Conservation (phyloP, 2,888 invertebrate species). For the Achlya flavicornis region DNA sequence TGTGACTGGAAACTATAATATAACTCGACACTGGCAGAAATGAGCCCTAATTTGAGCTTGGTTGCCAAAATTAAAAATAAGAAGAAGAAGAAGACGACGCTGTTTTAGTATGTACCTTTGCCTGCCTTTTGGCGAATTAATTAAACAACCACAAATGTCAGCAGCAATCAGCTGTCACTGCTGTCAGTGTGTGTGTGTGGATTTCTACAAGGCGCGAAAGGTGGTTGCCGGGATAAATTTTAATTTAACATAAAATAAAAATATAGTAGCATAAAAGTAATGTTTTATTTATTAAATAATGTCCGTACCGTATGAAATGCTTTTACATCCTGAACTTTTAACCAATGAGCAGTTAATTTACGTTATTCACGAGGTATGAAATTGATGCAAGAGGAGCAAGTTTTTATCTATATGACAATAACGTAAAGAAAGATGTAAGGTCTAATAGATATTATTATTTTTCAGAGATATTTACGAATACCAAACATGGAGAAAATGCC, state of each 20-base stretch:
- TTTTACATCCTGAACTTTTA: conserved; percentile 76
- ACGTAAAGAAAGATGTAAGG: not conserved
- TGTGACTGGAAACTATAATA: too few species aligned
- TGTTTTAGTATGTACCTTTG: too few species aligned
- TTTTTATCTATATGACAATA: conserved; percentile 15
- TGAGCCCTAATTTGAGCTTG: too few species aligned
- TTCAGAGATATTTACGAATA: conserved; percentile 68
- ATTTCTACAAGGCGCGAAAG: conserved; percentile 5
- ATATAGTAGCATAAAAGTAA: conserved; percentile 13
- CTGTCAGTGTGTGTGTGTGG: too few species aligned
- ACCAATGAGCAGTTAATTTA: conserved; percentile 67
- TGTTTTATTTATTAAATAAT: conserved; percentile 40
- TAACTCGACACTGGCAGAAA: too few species aligned
- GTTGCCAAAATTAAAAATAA: too few species aligned
- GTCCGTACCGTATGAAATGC: conserved; percentile 70
- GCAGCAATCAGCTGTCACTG: not conserved
- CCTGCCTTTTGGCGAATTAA: too few species aligned
- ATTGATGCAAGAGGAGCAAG: not conserved
- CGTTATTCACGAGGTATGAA: conserved; percentile 69
- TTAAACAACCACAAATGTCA: not conserved
- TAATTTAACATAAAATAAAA: not conserved
- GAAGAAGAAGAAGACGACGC: too few species aligned
- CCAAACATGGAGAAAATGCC: conserved; percentile 56
- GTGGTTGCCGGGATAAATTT: not conserved
- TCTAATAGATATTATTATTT: conserved; percentile 31